phyloP scores from a whole-genome alignment of 2,113 vertebrate genomes.

The Catharus fuscescens region DNA sequence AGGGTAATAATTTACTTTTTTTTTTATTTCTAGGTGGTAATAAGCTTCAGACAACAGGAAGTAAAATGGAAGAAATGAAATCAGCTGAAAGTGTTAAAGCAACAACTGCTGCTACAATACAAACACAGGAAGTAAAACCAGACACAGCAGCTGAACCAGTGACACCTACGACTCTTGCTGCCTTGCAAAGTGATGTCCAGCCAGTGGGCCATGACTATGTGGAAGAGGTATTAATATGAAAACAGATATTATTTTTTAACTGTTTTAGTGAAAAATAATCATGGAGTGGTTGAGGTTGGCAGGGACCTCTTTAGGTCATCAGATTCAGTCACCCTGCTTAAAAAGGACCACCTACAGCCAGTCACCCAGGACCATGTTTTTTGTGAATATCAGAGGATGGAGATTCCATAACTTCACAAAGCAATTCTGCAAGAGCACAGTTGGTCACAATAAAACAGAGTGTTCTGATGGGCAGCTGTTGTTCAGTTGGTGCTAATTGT shows the following conservation, averaged over 20 bases:
- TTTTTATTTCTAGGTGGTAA: constrained; percentile 83
- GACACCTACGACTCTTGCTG: constrained; percentile 86
- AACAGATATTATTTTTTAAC: neutral
- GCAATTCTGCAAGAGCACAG: fast-evolving
- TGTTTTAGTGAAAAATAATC: neutral
- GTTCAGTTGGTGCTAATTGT: neutral
- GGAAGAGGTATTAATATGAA: constrained; percentile 86
- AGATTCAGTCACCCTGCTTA: neutral
- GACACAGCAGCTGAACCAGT: constrained; percentile 82
- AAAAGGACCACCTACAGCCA: neutral
- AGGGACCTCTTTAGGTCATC: neutral
- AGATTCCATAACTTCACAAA: neutral
- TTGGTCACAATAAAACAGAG: neutral
- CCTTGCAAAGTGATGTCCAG: constrained; percentile 95
- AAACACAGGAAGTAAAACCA: constrained; percentile 80
- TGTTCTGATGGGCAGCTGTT: neutral
- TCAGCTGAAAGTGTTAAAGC: constrained; percentile 80
- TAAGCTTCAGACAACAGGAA: constrained; percentile 89
- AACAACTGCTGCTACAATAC: constrained; percentile 63
- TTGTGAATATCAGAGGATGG: neutral
- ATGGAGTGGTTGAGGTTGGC: neutral
- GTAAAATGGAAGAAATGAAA: constrained; percentile 89
- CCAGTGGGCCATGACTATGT: constrained; percentile 98
- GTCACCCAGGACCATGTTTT: neutral
- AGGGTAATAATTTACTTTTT: neutral